Evolutionary conservation across 2,888 invertebrate species (phyloP).

Genomic region (Lepidocyrtoides sp.): DNA sequence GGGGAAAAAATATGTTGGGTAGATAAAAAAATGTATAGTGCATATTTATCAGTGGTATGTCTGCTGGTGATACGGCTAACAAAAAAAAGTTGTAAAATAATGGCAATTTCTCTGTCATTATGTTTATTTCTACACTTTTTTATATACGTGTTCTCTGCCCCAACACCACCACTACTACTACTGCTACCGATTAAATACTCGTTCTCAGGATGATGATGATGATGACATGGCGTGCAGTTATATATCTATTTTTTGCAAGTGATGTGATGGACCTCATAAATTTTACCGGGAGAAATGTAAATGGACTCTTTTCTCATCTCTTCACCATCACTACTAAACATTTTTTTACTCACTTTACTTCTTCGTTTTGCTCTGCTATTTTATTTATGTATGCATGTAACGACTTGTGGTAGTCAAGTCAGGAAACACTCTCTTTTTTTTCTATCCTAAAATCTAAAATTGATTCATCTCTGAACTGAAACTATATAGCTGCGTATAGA

Average conservation of each 20-base stretch:
- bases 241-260: not conserved
- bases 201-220: not conserved
- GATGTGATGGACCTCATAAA: slow-evolving; percentile 65
- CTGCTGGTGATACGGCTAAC: not conserved
- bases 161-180: not conserved
- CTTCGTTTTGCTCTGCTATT: slow-evolving; percentile 9
- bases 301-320: not conserved
- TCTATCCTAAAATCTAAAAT: no score
- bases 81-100: slow-evolving; percentile 8
- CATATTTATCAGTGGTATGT: not conserved
- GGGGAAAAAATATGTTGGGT: slow-evolving; percentile 6
- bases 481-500: no score
- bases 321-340: no score
- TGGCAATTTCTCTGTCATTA: slow-evolving; percentile 11
- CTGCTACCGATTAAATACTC: slow-evolving; percentile 58
- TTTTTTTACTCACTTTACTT: not conserved
- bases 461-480: no score
- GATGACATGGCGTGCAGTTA: slow-evolving; percentile 5
- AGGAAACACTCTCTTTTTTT: slow-evolving; percentile 17
- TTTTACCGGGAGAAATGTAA: slow-evolving; percentile 48
- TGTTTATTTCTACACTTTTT: slow-evolving; percentile 55
- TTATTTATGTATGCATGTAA: no score
- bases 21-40: no score
- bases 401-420: not conserved
- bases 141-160: not conserved